Percentiles rank a stretch among this genome's conserved stretches.
These are phyloP conservation scores for Manis crassicaudata DNA, from an alignment of 2,797 vertebrate genomes.

Conservation along the genomic window DNA sequence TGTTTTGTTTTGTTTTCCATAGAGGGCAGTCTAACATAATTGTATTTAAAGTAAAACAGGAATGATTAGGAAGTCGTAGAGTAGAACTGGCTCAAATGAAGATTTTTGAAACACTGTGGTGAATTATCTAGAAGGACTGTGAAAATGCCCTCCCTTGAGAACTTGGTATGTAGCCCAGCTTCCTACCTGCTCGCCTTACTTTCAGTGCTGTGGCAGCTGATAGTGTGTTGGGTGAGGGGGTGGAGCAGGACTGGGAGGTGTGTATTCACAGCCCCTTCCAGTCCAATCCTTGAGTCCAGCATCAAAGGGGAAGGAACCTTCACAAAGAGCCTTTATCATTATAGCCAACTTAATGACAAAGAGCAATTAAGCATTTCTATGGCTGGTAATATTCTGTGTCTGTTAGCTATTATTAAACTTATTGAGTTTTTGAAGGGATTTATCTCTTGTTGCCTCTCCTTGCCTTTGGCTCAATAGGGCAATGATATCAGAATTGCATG, in stretches of 20 bases:
- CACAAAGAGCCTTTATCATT: slow-evolving; percentile 55
- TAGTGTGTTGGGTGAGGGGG: too few relatives aligned
- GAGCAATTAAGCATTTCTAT: slow-evolving; percentile 72
- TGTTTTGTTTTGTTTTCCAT: not conserved
- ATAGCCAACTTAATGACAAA: slow-evolving; percentile 65
- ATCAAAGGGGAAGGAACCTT: slow-evolving; percentile 33
- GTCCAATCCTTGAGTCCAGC: slow-evolving; percentile 25
- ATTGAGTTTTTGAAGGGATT: slow-evolving; percentile 77
- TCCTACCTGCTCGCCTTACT: not conserved
- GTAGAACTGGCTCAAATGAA: not conserved
- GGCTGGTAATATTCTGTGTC: slow-evolving; percentile 65
- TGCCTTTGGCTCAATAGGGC: slow-evolving; percentile 77
- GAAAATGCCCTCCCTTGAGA: slow-evolving; percentile 49
- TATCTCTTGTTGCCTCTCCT: slow-evolving; percentile 73
- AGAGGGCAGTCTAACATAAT: not conserved
- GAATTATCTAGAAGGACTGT: not conserved
- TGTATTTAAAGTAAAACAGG: not conserved
- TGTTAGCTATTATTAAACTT: slow-evolving; percentile 79
- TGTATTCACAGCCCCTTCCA: not conserved
- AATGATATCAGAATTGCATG: slow-evolving; percentile 75
- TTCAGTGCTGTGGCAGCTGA: not conserved
- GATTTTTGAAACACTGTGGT: not conserved
- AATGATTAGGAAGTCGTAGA: not conserved
- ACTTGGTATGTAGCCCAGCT: not conserved
- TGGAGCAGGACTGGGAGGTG: too few relatives aligned